Percentiles rank a stretch among this genome's conserved stretches.
Conservation (phyloP, 1,140 invertebrate genomes). For the Riptortus pedestris region DNA sequence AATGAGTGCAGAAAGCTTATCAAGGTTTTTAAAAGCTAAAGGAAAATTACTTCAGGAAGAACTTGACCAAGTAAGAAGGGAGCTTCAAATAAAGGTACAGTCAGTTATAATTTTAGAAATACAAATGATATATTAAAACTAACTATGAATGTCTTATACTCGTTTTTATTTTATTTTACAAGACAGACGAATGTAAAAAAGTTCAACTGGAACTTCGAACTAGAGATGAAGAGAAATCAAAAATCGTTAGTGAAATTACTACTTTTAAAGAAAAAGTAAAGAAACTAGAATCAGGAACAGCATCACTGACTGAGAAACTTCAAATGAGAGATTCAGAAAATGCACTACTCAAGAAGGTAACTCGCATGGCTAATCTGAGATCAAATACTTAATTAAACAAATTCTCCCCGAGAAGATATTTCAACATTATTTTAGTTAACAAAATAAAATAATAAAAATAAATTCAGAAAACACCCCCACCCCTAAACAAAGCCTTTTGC, state of each 20-base stretch:
- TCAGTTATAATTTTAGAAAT: neutral
- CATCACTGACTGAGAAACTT: slow-evolving; percentile 18
- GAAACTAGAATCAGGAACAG: slow-evolving; percentile 20
- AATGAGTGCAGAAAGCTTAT: slow-evolving; percentile 20
- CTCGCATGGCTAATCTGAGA: no score
- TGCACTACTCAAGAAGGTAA: slow-evolving; percentile 23
- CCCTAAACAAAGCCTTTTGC: no score
- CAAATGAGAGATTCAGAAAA: slow-evolving; percentile 22
- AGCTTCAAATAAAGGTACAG: slow-evolving; percentile 19
- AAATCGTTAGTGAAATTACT: slow-evolving; percentile 4
- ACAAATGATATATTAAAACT: neutral
- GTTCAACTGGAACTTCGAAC: slow-evolving; percentile 16
- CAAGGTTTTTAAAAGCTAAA: slow-evolving; percentile 24
- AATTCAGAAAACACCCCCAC: neutral
- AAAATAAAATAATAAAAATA: neutral
- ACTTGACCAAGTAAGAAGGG: slow-evolving; percentile 14
- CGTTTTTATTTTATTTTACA: neutral
- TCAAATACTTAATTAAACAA: no score
- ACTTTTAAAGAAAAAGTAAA: slow-evolving; percentile 22
- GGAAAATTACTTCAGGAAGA: slow-evolving; percentile 24
- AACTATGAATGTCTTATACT: neutral
- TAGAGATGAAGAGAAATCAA: slow-evolving; percentile 22
- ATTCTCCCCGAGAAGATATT: no score
- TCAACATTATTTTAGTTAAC: no score
- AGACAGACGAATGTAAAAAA: slow-evolving; percentile 24